Evolutionary conservation across 2,113 vertebrate species (phyloP).

Genomic region (Scomber colias): DNA sequence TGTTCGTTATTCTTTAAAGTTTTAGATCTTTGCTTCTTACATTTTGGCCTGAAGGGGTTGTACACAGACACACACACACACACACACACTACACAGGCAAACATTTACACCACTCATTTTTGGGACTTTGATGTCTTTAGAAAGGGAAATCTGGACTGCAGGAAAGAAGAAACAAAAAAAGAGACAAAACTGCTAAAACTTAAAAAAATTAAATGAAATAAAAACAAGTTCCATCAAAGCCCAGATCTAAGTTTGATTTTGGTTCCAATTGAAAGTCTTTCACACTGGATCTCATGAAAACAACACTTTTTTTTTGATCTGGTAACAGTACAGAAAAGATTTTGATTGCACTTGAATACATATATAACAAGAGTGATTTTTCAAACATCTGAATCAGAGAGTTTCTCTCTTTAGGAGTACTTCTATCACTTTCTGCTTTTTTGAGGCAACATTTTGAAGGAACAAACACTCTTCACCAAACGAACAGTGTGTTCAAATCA

Average conservation of each 20-base stretch:
- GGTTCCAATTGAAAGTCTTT: not conserved
- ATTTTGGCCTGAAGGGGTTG: conserved; percentile 49
- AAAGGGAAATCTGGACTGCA: conserved; percentile 27
- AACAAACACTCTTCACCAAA: not conserved
- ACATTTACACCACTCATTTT: conserved; percentile 12
- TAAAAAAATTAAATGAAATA: not conserved
- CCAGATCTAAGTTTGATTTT: not conserved
- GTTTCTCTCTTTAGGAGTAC: not conserved
- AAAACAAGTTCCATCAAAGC: conserved; percentile 14
- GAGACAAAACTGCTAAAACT: conserved; percentile 20
- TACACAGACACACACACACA: no score
- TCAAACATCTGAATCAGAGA: not conserved
- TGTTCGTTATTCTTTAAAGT: conserved; percentile 65
- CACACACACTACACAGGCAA: no score
- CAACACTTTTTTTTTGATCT: conserved; percentile 8
- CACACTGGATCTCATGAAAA: not conserved
- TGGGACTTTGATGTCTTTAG: conserved; percentile 51
- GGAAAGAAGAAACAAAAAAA: conserved; percentile 7
- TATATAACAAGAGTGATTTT: not conserved
- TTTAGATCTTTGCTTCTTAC: conserved; percentile 48
- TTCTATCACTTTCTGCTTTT: not conserved
- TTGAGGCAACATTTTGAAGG: not conserved
- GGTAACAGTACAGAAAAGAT: not conserved
- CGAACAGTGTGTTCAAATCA: not conserved
- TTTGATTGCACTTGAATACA: not conserved